Percentiles rank a stretch among this genome's conserved stretches.
Evolutionary conservation across 2,888 invertebrate genomes (phyloP).

Genomic region (Timandra comae): DNA sequence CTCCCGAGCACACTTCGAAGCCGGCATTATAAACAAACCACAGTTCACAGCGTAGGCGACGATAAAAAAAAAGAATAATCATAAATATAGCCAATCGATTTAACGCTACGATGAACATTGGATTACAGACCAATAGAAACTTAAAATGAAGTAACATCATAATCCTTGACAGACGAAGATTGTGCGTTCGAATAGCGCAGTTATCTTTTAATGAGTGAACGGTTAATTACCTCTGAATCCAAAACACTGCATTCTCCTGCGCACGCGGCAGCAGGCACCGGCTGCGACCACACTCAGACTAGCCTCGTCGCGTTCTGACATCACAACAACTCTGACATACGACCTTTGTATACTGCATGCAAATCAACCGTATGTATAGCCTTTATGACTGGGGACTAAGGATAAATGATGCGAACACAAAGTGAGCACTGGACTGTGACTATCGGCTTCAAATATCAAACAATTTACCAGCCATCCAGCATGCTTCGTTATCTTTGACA

Average conservation of each 20-base stretch:
- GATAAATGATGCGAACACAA: conserved; percentile 32
- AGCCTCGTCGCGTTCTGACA: conserved; percentile 61
- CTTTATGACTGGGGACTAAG: conserved; percentile 32
- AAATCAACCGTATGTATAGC: no score
- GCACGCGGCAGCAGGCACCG: conserved; percentile 65
- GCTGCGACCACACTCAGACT: conserved; percentile 51
- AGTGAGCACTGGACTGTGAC: conserved; percentile 44
- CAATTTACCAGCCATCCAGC: conserved; percentile 33
- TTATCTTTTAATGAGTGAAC: conserved; percentile 17
- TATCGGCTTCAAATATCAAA: conserved; percentile 31
- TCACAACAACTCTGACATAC: conserved; percentile 50
- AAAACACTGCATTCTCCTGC: conserved; percentile 69
- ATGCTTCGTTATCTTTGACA: conserved; percentile 43
- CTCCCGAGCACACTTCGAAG: conserved; percentile 23
- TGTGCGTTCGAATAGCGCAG: conserved; percentile 14
- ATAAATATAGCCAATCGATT: conserved; percentile 41
- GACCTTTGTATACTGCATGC: conserved; percentile 39
- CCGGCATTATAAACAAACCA: conserved; percentile 23
- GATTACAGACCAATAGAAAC: no score
- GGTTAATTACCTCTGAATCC: conserved; percentile 61
- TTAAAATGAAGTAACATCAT: conserved; percentile 4
- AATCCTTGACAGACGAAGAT: no score
- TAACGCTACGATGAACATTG: conserved; percentile 29
- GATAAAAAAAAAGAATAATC: conserved; percentile 24
- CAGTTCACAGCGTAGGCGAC: conserved; percentile 5